Evolutionary conservation across 30 jellyfish, hydroid and myxozoan genomes (phyloP).

Genomic region (Haliclystus octoradiatus): DNA sequence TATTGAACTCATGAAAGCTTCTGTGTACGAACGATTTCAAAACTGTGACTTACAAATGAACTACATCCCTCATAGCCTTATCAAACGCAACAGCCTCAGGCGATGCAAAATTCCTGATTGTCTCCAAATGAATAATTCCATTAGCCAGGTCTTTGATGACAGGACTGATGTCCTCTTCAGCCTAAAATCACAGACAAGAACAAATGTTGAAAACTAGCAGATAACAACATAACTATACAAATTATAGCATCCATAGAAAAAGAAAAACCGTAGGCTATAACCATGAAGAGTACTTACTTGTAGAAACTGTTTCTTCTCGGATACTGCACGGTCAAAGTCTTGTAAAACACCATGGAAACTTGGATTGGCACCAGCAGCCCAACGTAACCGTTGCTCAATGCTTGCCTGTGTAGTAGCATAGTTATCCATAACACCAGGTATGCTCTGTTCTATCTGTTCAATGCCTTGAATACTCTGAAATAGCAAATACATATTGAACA

Average conservation of each 20-base stretch:
- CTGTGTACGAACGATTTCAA: too few species aligned
- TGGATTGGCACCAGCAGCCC: constrained; percentile 98
- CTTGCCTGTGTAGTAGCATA: constrained; percentile 70
- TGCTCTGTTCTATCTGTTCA: constrained; percentile 56
- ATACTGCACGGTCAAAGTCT: constrained; percentile 57
- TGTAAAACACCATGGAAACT: constrained; percentile 54
- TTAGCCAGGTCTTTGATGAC: constrained; percentile 56
- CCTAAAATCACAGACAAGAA: constrained; percentile 6
- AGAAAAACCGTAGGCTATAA: too few species aligned
- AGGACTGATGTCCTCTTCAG: constrained; percentile 40
- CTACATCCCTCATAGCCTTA: constrained; percentile 37
- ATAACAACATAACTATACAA: background rate
- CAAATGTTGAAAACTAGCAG: background rate
- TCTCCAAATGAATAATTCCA: constrained; percentile 59
- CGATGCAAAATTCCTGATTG: constrained; percentile 22
- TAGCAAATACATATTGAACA: too few species aligned
- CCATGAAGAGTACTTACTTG: constrained; percentile 49
- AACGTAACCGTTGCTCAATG: constrained; percentile 79
- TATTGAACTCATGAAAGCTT: too few species aligned
- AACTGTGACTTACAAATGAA: constrained; percentile 31
- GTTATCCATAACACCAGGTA: constrained; percentile 60
- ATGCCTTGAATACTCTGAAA: constrained; percentile 46
- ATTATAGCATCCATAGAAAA: too few species aligned
- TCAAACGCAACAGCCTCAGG: constrained; percentile 58
- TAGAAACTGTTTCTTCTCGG: constrained; percentile 36